Base-by-base conservation (phyloP, 2,888 invertebrate species). In the Epistrophella euchroma region DNA sequence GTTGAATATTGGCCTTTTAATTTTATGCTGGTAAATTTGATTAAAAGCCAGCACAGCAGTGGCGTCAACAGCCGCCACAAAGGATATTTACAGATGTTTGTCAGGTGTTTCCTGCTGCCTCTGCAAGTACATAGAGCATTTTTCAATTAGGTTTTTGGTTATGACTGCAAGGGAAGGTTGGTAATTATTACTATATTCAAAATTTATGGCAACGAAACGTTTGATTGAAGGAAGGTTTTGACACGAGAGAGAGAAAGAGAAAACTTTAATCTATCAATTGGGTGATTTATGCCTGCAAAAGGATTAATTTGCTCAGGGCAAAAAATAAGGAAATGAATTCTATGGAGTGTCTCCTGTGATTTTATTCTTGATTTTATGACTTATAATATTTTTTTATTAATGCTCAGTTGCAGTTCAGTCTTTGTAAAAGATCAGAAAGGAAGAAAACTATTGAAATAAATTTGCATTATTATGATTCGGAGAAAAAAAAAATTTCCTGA, bases 11-110 rank as follows among this genome's bases (percentile, higher is more conserved):
- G 77, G 77, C 52, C 80, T 60, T 81, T 86, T 81, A 86, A 86
- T 86, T 86, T 81, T 74, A 86, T 86, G 58, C 77, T 62, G 81
- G 77, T 68, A 86, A 81, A 86, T 86, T 86, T 86, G 86, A 86
- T 86, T 86, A 86, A 86, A 86, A 72, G 78, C 72, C 68, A 71
- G 52, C 55, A 55, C 73, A 71, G 50, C 74, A 66, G 55, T 50
- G 52, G 72, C 43, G 66, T 32, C 25, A 68, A 58, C 58, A 60
- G 52, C 71, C 58, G 52, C 71, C 66, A 55, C 82, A 70, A 70
- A 78, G 77, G 66, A 52, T 74, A 84, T 74, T 79, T 74, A 74
- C 80, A 85, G 60, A 75, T 75, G 75, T 75, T 75, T 72, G 84
- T 75, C 84, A 80, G 84, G 80, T 85, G 84, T 84, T 79, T 84